Evolutionary conservation across 2,113 vertebrate genomes (phyloP).

Genomic region (Barbus barbus): DNA sequence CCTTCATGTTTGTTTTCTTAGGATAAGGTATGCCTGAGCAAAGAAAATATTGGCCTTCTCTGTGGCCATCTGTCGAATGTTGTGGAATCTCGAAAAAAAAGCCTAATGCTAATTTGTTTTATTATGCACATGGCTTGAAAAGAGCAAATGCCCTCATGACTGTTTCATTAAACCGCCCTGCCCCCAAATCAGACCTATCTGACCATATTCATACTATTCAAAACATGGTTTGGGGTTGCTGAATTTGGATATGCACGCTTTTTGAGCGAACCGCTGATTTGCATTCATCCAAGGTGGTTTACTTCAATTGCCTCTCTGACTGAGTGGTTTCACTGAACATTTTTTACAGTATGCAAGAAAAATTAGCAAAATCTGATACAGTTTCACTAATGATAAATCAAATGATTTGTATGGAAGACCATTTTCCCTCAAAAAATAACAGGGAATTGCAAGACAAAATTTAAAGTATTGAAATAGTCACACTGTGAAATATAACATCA

Average conservation of each 20-base stretch:
- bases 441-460: background rate
- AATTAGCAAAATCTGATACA: background rate
- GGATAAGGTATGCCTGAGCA: constrained; percentile 75
- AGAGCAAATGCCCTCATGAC: constrained; percentile 38
- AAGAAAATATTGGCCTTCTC: constrained; percentile 76
- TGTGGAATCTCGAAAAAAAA: constrained; percentile 61
- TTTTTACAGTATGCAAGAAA: background rate
- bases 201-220: constrained; percentile 39
- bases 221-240: constrained; percentile 19
- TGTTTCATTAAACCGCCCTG: constrained; percentile 38
- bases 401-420: background rate
- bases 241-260: constrained; percentile 32
- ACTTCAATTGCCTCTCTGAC: background rate
- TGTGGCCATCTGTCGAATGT: constrained; percentile 67
- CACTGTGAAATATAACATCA: background rate
- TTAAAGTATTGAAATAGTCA: background rate
- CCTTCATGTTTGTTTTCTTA: constrained; percentile 76
- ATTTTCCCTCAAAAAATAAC: background rate
- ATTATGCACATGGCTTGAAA: constrained; percentile 43
- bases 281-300: constrained; percentile 10
- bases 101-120: constrained; percentile 60
- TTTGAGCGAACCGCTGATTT: constrained; percentile 21
- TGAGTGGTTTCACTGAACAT: background rate
- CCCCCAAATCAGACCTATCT: constrained; percentile 24
- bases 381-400: background rate